Percentiles rank a stretch among this genome's conserved stretches.
phyloP scores from a whole-genome alignment of 2,113 vertebrate genomes.

The Morone chrysops region DNA sequence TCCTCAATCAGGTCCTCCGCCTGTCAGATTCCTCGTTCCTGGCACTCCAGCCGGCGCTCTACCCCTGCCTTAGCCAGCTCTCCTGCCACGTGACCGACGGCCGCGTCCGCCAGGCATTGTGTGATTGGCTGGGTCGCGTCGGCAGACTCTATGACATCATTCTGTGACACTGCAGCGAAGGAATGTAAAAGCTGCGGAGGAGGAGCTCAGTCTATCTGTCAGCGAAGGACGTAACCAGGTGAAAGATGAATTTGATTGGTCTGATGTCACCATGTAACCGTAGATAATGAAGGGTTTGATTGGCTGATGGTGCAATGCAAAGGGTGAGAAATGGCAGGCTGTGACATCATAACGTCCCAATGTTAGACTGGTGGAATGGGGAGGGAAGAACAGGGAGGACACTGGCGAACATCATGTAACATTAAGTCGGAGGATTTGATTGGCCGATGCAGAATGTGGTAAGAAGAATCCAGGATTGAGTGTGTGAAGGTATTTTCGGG shows the following conservation, averaged over 20 bases:
- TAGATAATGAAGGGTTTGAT: background rate
- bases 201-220: background rate
- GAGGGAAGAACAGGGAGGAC: background rate
- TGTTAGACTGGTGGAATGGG: background rate
- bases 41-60: constrained; percentile 94
- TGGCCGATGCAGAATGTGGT: background rate
- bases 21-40: constrained; percentile 91
- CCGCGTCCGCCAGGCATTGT: constrained; percentile 92
- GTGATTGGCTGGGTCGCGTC: constrained; percentile 95
- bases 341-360: background rate
- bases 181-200: accelerated
- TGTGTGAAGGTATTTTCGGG: background rate
- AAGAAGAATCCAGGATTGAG: background rate
- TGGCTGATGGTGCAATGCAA: background rate
- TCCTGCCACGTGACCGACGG: constrained; percentile 94
- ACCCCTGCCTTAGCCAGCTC: constrained; percentile 96
- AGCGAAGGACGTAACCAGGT: background rate
- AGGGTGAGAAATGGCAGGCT: background rate
- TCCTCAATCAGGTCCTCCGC: constrained; percentile 95
- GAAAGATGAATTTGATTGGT: background rate
- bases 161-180: constrained; percentile 44
- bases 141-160: constrained; percentile 96
- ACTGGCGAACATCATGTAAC: background rate
- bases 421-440: background rate
- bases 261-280: background rate